Conservation (phyloP, 2,888 invertebrate genomes). For the Andrena chrysosceles region DNA sequence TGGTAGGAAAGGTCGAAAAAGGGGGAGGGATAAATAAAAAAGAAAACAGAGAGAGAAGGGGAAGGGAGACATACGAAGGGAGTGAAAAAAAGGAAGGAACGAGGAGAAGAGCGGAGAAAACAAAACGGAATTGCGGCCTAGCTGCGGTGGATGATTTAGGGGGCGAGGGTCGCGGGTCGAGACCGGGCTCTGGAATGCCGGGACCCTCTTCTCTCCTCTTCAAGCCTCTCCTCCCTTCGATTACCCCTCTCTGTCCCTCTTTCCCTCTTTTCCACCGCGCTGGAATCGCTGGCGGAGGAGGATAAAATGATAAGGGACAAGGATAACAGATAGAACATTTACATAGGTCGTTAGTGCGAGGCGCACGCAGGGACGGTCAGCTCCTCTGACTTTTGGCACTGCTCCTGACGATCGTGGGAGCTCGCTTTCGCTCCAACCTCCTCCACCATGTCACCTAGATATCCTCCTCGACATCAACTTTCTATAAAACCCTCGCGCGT, state of each 20-base stretch:
- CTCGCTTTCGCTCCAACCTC: slow-evolving; percentile 30
- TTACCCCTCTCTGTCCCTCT: slow-evolving; percentile 44
- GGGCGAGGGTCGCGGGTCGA: slow-evolving; percentile 85
- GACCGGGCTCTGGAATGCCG: slow-evolving; percentile 83
- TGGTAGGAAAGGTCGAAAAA: slow-evolving; percentile 72
- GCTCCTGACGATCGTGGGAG: slow-evolving; percentile 59
- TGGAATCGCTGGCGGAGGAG: slow-evolving; percentile 69
- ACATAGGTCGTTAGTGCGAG: slow-evolving; percentile 83
- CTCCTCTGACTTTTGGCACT: slow-evolving; percentile 47
- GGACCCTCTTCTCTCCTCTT: slow-evolving; percentile 66
- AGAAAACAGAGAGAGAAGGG: slow-evolving; percentile 44
- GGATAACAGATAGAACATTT: slow-evolving; percentile 83
- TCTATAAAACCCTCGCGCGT: not conserved
- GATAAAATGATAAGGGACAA: slow-evolving; percentile 83
- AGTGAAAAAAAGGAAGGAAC: slow-evolving; percentile 61
- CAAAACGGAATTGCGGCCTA: slow-evolving; percentile 84
- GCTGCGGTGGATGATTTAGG: slow-evolving; percentile 84
- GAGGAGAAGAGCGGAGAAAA: slow-evolving; percentile 78
- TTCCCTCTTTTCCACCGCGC: slow-evolving; percentile 61
- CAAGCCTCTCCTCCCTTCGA: slow-evolving; percentile 17
- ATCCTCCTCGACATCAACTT: not conserved
- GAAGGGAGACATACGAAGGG: slow-evolving; percentile 44
- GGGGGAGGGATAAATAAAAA: slow-evolving; percentile 56
- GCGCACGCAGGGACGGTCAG: slow-evolving; percentile 65
- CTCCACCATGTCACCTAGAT: slow-evolving; percentile 43